These are phyloP conservation scores for Aporrectodea caliginosa DNA, from an alignment of 1,140 invertebrate genomes.

Conservation along the genomic window DNA sequence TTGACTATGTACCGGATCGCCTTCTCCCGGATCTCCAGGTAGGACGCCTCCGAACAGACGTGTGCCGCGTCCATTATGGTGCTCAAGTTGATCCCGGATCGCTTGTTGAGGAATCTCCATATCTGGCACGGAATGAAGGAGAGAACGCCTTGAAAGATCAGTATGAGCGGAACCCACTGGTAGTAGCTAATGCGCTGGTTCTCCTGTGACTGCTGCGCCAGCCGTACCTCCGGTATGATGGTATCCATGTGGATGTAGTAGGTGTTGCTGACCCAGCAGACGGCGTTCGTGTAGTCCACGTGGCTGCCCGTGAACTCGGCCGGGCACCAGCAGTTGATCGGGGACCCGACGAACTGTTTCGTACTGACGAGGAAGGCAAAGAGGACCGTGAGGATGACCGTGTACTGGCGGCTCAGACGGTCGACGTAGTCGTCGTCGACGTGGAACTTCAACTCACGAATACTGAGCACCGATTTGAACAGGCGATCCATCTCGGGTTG, in stretches of 20 bases:
- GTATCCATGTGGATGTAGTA: conserved; percentile 58
- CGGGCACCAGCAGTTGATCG: conserved; percentile 55
- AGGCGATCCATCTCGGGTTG: conserved; percentile 32
- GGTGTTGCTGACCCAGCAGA: conserved; percentile 59
- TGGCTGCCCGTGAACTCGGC: conserved; percentile 42
- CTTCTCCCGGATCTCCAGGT: conserved; percentile 46
- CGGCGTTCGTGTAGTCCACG: conserved; percentile 52
- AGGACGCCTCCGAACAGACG: conserved; percentile 34
- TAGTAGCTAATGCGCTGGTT: conserved; percentile 32
- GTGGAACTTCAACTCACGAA: conserved; percentile 31
- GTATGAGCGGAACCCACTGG: conserved; percentile 55
- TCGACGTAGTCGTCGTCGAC: conserved; percentile 60
- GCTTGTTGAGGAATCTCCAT: conserved; percentile 59
- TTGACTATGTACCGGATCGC: conserved; percentile 53
- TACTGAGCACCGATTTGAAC: conserved; percentile 33
- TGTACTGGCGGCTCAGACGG: conserved; percentile 57
- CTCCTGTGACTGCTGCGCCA: neutral
- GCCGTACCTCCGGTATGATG: conserved; percentile 43
- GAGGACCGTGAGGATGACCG: conserved; percentile 56
- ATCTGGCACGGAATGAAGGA: conserved; percentile 62
- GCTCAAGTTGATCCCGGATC: conserved; percentile 55
- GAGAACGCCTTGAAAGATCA: conserved; percentile 59
- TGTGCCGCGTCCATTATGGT: conserved; percentile 22
- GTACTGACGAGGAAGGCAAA: conserved; percentile 57
- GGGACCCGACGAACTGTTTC: conserved; percentile 58